These are phyloP conservation scores for Gymnocephalus cernua DNA, from an alignment of 2,113 vertebrate species.

Conservation along the genomic window DNA sequence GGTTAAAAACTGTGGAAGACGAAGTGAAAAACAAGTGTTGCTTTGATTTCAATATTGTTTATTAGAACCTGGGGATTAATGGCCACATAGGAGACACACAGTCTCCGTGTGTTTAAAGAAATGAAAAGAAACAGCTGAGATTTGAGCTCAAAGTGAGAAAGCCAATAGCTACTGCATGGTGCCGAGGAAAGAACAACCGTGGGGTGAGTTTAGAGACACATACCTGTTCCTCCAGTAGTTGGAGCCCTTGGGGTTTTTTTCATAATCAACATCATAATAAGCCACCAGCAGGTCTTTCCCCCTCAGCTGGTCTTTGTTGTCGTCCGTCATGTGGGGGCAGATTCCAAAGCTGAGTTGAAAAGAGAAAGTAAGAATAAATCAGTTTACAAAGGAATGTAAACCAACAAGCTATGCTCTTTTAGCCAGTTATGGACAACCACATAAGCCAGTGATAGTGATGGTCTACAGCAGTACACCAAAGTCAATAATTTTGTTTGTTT, in stretches of 20 bases:
- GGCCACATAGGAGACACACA: background rate
- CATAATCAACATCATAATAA: conserved; percentile 97
- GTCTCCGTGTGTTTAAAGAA: background rate
- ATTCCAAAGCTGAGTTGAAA: conserved; percentile 90
- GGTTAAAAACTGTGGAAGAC: background rate
- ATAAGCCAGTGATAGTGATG: background rate
- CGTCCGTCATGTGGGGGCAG: conserved; percentile 96
- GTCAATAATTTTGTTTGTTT: background rate
- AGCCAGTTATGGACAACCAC: too few species aligned
- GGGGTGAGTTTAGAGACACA: background rate
- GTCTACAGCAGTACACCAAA: background rate
- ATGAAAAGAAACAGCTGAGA: background rate
- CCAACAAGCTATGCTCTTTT: background rate
- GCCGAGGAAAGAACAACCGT: background rate
- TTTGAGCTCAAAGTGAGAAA: background rate
- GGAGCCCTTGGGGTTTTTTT: conserved; percentile 96
- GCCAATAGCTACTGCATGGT: too few species aligned
- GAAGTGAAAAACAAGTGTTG: background rate
- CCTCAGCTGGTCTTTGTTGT: conserved; percentile 95
- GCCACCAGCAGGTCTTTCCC: conserved; percentile 94
- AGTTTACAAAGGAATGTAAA: background rate
- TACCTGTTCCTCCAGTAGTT: conserved; percentile 99
- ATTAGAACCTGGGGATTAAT: background rate
- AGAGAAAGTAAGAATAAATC: background rate
- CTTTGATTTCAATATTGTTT: background rate